phyloP scores from a whole-genome alignment of 2,797 vertebrate species.

The Carduelis carduelis region DNA sequence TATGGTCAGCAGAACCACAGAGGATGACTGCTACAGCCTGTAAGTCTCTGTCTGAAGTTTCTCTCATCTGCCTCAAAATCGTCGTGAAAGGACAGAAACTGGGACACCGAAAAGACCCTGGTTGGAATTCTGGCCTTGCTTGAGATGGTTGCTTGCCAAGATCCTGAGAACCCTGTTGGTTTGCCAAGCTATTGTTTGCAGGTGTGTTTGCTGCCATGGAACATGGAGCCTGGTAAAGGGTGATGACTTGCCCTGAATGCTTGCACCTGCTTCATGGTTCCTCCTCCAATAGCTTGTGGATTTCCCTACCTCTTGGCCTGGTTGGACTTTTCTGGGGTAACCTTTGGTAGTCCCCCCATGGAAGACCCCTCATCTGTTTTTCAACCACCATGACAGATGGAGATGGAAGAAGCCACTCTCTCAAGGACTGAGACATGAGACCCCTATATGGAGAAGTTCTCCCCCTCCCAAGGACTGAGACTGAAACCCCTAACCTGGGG shows the following conservation, averaged over 20 bases:
- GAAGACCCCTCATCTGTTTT: background rate
- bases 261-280: no score
- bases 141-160: no score
- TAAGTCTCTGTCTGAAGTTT: no score
- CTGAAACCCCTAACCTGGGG: background rate
- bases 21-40: background rate
- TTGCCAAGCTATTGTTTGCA: background rate
- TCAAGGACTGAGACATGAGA: background rate
- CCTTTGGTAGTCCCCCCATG: background rate
- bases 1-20: background rate
- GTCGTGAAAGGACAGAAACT: no score
- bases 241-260: no score
- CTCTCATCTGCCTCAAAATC: no score
- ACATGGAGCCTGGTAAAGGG: background rate
- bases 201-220: background rate
- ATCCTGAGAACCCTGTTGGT: no score
- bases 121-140: no score
- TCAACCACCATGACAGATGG: background rate
- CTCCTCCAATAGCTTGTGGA: background rate
- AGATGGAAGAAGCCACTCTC: background rate
- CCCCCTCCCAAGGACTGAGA: background rate
- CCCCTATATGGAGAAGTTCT: background rate
- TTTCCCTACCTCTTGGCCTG: background rate
- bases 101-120: no score
- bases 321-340: background rate